Evolutionary conservation across 2,113 vertebrate species (phyloP).

Genomic region (Brachypteracias leptosomus): DNA sequence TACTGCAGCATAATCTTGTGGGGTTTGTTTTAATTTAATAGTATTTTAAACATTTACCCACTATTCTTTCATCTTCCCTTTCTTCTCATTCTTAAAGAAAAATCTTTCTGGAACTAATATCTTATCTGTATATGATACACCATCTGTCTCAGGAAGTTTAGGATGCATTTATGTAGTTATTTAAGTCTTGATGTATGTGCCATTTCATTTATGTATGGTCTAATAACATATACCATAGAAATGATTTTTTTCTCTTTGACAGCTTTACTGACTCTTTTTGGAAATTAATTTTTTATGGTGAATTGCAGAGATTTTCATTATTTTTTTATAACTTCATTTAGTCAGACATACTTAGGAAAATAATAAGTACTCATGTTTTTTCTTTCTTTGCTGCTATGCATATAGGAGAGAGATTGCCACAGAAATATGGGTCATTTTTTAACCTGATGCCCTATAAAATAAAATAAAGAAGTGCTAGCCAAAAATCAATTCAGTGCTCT

Average conservation of each 20-base stretch:
- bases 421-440: neutral
- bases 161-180: slow-evolving; percentile 58
- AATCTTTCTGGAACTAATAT: slow-evolving; percentile 41
- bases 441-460: neutral
- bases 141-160: slow-evolving; percentile 60
- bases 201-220: slow-evolving; percentile 56
- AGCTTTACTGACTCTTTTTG: slow-evolving; percentile 55
- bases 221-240: slow-evolving; percentile 52
- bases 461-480: neutral
- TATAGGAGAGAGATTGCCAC: neutral
- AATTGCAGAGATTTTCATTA: slow-evolving; percentile 23
- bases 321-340: slow-evolving; percentile 31
- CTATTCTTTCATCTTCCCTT: slow-evolving; percentile 19
- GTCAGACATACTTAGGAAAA: slow-evolving; percentile 44
- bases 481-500: neutral
- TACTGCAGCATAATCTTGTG: neutral
- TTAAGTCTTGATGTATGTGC: slow-evolving; percentile 54
- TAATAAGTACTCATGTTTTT: neutral
- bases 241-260: slow-evolving; percentile 35
- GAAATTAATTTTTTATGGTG: slow-evolving; percentile 50
- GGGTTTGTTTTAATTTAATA: slow-evolving; percentile 22
- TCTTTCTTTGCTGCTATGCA: neutral
- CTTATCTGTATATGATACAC: slow-evolving; percentile 32
- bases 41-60: neutral
- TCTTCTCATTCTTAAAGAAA: slow-evolving; percentile 28